Base-by-base conservation (phyloP, 2,797 vertebrate genomes). In the Lophotriccus pileatus region DNA sequence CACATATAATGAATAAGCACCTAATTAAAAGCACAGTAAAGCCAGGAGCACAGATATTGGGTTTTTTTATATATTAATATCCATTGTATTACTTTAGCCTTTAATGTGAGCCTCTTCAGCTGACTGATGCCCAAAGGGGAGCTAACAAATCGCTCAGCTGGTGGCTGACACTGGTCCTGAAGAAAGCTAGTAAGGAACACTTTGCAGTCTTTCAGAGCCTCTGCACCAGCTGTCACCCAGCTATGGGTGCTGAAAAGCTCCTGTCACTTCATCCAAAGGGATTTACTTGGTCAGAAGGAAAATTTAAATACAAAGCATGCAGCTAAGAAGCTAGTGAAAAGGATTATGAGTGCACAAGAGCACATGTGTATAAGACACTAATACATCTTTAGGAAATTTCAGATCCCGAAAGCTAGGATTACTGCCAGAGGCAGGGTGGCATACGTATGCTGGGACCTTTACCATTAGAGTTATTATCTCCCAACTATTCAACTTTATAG, bases 171-270 rank as follows among this genome's bases (percentile, higher is more conserved):
- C 97, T 97, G 97, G 97, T 95, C 98, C 97, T 98, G 98, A 98
- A 97, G 98, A 98, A 97, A 98, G 97, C 98, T 94, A 97, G 97
- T 85, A 97, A 97, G 98, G 96, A 98, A 95, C 97, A 98, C 97
- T 98, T 98, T 97, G 84, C 97, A 94, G 98, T 98, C 98, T 99
- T 99, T 99, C 98, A 99, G 98, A 97, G 98, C 97, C 98, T 98
- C 98, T 98, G 98, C 98, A 98, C 98, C 99, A 99, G 99, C 99
- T 99, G 99, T 99, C 99, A 99, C 98, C 98, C 98, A 97, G 98
- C 98, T 97, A 98, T 98, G 98, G 98, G 98, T 97, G 97, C 98
- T 99, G 98, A 99, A 99, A 99, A 98, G 99, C 97, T 98, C 98
- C 99, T 99, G 99, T 99, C 99, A 99, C 98, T 99, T 98, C 98